Conservation (phyloP, 2,113 vertebrate species). For the Tursiops truncatus region DNA sequence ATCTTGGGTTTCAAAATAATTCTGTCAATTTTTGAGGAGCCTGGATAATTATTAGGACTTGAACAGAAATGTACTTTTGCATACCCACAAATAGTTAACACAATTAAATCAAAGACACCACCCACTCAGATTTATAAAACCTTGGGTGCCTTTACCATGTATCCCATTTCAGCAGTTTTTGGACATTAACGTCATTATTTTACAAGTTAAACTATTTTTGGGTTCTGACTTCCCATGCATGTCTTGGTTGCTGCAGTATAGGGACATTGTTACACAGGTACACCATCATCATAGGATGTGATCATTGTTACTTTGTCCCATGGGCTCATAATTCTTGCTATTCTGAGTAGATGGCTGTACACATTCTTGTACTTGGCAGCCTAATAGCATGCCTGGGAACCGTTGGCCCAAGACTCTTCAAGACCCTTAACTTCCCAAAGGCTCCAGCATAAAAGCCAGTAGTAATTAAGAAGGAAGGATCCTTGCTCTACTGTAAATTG, state of each 20-base stretch:
- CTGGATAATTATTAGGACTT: conserved; percentile 4
- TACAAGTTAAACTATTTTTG: neutral
- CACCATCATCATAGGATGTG: neutral
- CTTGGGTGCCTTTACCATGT: neutral
- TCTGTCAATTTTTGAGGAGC: neutral
- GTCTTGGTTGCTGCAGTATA: neutral
- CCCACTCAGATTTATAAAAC: neutral
- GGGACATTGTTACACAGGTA: neutral
- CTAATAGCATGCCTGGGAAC: neutral
- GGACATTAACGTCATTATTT: neutral
- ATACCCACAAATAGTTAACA: neutral
- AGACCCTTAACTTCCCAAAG: neutral
- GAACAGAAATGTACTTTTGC: neutral
- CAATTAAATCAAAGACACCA: neutral
- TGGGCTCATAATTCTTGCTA: neutral
- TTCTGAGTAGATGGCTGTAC: neutral
- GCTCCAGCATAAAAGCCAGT: neutral
- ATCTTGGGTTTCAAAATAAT: conserved; percentile 7
- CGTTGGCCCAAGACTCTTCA: neutral
- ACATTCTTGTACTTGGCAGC: neutral
- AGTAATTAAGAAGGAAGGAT: neutral
- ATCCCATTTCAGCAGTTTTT: neutral
- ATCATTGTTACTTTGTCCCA: neutral
- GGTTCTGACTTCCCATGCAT: neutral
- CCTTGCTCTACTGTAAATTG: neutral